A percentile compares a stretch with the other conserved stretches of the same genome.
These are phyloP conservation scores for Grapholita molesta DNA, from an alignment of 1,140 invertebrate species.

Conservation along the genomic window DNA sequence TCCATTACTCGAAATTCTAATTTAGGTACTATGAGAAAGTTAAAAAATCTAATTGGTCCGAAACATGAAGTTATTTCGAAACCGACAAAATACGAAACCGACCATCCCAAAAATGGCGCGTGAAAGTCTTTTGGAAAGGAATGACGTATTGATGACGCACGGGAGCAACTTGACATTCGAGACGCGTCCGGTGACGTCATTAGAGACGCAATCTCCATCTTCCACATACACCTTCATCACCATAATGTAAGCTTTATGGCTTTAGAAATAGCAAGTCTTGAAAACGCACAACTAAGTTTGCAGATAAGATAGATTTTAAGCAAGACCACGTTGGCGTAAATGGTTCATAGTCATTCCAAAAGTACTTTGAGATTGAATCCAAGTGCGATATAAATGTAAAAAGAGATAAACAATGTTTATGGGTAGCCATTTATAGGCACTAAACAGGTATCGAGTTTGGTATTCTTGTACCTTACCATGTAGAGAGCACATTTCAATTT, in stretches of 20 bases:
- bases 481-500: background rate
- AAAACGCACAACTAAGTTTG: background rate
- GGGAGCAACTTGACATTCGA: slow-evolving; percentile 31
- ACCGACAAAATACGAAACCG: slow-evolving; percentile 1
- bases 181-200: slow-evolving; percentile 57
- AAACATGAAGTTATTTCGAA: background rate
- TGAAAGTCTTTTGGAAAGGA: slow-evolving; percentile 41
- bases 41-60: background rate
- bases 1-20: too few relatives aligned
- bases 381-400: background rate
- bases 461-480: background rate
- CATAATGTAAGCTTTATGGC: background rate
- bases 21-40: too few relatives aligned
- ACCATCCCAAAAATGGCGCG: slow-evolving; percentile 32
- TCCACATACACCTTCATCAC: background rate
- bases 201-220: slow-evolving; percentile 12
- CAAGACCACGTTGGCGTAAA: slow-evolving; percentile 2
- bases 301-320: background rate
- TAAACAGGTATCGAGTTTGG: background rate
- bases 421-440: background rate
- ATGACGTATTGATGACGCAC: slow-evolving; percentile 58
- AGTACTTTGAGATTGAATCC: background rate
- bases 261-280: background rate
- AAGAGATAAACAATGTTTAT: slow-evolving; percentile 8
- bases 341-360: background rate